These are phyloP conservation scores for Acheta domesticus DNA, from an alignment of 2,888 invertebrate species.

Conservation along the genomic window DNA sequence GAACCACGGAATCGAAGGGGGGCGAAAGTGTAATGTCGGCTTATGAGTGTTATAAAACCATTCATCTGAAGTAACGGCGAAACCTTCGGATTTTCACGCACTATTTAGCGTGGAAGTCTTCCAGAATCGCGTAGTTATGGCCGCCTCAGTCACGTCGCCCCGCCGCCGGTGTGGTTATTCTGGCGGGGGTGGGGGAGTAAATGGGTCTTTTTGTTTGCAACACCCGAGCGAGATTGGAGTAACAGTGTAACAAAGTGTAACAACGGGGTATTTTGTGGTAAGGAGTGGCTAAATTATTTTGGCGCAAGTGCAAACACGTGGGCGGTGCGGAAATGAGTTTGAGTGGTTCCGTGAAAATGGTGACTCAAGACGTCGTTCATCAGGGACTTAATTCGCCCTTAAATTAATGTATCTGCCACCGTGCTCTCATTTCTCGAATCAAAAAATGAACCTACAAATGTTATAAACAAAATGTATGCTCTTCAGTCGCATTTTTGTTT, in stretches of 20 bases:
- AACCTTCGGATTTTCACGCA: background rate
- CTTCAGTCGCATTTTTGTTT: too few species aligned
- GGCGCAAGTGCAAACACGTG: background rate
- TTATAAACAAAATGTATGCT: too few species aligned
- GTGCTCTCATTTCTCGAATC: too few species aligned
- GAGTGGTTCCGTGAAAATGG: too few species aligned
- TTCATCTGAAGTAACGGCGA: constrained; percentile 18
- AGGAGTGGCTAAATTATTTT: background rate
- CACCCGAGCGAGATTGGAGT: background rate
- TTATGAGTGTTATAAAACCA: constrained; percentile 18
- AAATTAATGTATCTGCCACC: too few species aligned
- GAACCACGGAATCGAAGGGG: background rate
- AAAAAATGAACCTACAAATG: too few species aligned
- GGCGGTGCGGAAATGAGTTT: too few species aligned
- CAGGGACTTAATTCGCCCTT: too few species aligned
- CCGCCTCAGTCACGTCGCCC: background rate
- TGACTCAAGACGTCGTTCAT: too few species aligned
- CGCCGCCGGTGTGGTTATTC: background rate
- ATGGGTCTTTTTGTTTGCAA: background rate
- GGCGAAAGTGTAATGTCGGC: background rate
- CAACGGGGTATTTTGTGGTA: background rate
- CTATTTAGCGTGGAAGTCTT: background rate
- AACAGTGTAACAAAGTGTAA: background rate
- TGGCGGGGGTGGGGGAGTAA: background rate
- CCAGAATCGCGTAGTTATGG: constrained; percentile 8